Evolutionary conservation across 2,113 vertebrate genomes (phyloP).

Genomic region (Ophthalmolycus amberensis): DNA sequence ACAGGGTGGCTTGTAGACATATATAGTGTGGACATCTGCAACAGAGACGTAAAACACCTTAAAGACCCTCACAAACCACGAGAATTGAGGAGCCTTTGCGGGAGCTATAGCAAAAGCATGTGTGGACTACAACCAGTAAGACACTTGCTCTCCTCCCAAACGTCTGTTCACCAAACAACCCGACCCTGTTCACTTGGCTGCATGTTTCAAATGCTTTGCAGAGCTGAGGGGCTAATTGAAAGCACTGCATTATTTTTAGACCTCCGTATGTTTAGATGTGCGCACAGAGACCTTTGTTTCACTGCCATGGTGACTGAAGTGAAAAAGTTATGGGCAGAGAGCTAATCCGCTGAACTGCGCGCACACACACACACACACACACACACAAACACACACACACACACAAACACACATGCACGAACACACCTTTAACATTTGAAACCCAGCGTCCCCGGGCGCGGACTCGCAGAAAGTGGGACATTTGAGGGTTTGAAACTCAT

Average conservation of each 20-base stretch:
- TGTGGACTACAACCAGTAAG: constrained; percentile 29
- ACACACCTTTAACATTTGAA: constrained; percentile 64
- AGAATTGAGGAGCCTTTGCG: constrained; percentile 17
- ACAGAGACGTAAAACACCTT: neutral
- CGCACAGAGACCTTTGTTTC: constrained; percentile 62
- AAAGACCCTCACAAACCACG: constrained; percentile 7
- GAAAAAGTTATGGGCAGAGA: constrained; percentile 59
- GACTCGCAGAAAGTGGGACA: constrained; percentile 61
- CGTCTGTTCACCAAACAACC: constrained; percentile 54
- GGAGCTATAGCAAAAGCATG: constrained; percentile 10
- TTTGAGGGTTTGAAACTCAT: constrained; percentile 59
- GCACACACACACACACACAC: constrained; percentile 9
- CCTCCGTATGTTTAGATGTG: constrained; percentile 46
- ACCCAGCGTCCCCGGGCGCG: constrained; percentile 47
- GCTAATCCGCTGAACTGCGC: constrained; percentile 51
- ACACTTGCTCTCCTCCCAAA: constrained; percentile 38
- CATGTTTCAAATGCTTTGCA: constrained; percentile 51
- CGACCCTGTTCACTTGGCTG: constrained; percentile 57
- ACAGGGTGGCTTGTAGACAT: neutral
- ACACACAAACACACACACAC: constrained; percentile 38
- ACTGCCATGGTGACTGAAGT: constrained; percentile 58
- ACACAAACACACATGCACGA: constrained; percentile 8
- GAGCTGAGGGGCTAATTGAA: constrained; percentile 69
- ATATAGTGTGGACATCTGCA: neutral
- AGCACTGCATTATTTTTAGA: constrained; percentile 70